phyloP scores from a whole-genome alignment of 2,888 invertebrate species.

The Sinohyriopsis cumingii region DNA sequence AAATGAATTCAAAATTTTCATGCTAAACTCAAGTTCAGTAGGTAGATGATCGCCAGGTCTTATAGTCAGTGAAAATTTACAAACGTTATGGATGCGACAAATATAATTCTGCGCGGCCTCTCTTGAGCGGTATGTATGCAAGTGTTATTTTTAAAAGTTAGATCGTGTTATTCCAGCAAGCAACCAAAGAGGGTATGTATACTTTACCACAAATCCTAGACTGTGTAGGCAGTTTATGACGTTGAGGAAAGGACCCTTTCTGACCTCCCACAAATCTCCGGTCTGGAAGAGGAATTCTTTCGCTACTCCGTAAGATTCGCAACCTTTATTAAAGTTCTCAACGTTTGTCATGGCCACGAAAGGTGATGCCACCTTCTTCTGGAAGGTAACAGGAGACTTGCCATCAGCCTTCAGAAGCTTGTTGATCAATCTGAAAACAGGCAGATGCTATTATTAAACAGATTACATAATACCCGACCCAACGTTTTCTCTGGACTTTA shows the following conservation, averaged over 20 bases:
- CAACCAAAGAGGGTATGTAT: too few species aligned
- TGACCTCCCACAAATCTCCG: slow-evolving; percentile 64
- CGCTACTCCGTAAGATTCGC: slow-evolving; percentile 55
- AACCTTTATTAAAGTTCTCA: slow-evolving; percentile 64
- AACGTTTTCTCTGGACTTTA: too few species aligned
- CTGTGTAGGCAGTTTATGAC: slow-evolving; percentile 65
- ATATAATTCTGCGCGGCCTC: too few species aligned
- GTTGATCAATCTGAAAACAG: slow-evolving; percentile 60
- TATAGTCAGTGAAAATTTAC: too few species aligned
- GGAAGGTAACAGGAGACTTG: slow-evolving; percentile 49
- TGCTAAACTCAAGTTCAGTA: too few species aligned
- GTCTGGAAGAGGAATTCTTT: slow-evolving; percentile 60
- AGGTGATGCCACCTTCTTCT: slow-evolving; percentile 63
- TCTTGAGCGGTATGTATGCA: too few species aligned
- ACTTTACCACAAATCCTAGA: slow-evolving; percentile 60
- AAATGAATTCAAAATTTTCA: too few species aligned
- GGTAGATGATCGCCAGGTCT: too few species aligned
- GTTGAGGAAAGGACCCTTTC: slow-evolving; percentile 66
- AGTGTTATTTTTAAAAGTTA: too few species aligned
- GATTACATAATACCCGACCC: background rate
- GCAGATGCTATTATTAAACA: background rate
- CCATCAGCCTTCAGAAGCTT: slow-evolving; percentile 59
- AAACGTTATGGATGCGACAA: too few species aligned
- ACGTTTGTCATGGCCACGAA: slow-evolving; percentile 69
- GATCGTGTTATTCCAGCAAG: too few species aligned